Conservation (phyloP, 2,113 vertebrate species). For the Polypterus senegalus region DNA sequence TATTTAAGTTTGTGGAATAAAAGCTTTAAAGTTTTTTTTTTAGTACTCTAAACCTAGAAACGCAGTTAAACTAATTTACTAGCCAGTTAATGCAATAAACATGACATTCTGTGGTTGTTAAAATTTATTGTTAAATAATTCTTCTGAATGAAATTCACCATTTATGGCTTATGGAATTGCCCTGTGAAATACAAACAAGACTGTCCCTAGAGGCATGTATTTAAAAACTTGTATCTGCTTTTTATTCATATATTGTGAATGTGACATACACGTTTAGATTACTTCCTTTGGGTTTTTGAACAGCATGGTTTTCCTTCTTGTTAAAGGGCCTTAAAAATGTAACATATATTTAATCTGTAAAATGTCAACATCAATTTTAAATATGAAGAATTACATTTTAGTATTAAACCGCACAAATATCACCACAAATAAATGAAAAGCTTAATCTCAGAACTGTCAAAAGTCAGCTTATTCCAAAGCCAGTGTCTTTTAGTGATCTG, state of each 20-base stretch:
- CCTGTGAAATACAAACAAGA: slow-evolving; percentile 22
- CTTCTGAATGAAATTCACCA: slow-evolving; percentile 30
- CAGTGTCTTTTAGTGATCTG: slow-evolving; percentile 28
- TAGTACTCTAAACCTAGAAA: slow-evolving; percentile 27
- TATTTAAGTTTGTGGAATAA: slow-evolving; percentile 9
- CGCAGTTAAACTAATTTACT: slow-evolving; percentile 18
- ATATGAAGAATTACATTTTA: not conserved
- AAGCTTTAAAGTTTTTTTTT: slow-evolving; percentile 10
- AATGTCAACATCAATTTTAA: not conserved
- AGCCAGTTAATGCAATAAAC: slow-evolving; percentile 33
- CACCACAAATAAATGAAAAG: not conserved
- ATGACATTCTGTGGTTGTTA: slow-evolving; percentile 21
- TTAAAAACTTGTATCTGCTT: slow-evolving; percentile 34
- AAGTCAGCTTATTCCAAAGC: not conserved
- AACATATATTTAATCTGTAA: too few species aligned
- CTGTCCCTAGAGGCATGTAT: slow-evolving; percentile 26
- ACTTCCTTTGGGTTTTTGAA: slow-evolving; percentile 20
- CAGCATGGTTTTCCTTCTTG: slow-evolving; percentile 2
- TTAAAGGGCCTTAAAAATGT: too few species aligned
- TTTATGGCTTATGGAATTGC: slow-evolving; percentile 31
- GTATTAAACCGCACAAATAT: not conserved
- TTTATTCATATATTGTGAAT: slow-evolving; percentile 29
- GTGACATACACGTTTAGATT: slow-evolving; percentile 31
- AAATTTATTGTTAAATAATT: slow-evolving; percentile 26
- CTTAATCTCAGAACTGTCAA: not conserved